These are phyloP conservation scores for Scaptomyza cyrtandrae DNA, from an alignment of 2,888 invertebrate species.

Conservation along the genomic window DNA sequence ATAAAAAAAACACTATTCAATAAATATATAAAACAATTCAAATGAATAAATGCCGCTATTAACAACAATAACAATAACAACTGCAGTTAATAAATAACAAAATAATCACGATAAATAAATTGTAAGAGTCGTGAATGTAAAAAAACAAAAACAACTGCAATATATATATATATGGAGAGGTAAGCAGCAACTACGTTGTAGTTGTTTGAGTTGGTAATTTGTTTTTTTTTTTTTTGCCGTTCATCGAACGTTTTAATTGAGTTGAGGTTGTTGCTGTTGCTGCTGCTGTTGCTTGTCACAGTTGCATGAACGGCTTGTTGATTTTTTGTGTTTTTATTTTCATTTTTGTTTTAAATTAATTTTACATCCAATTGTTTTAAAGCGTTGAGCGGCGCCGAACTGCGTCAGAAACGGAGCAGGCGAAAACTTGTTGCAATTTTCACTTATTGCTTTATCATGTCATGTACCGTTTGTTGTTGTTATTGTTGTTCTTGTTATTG, in stretches of 20 bases:
- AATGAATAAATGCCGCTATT: slow-evolving; percentile 17
- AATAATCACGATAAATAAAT: slow-evolving; percentile 53
- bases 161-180: slow-evolving; percentile 49
- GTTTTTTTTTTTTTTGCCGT: slow-evolving; percentile 44
- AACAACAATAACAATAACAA: slow-evolving; percentile 24
- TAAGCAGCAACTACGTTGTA: slow-evolving; percentile 41
- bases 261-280: slow-evolving; percentile 52
- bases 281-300: slow-evolving; percentile 29
- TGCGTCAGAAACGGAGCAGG: slow-evolving; percentile 13
- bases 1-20: slow-evolving; percentile 8
- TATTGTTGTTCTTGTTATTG: slow-evolving; percentile 18
- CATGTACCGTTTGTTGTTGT: slow-evolving; percentile 20
- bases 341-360: slow-evolving; percentile 62
- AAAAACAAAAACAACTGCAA: slow-evolving; percentile 15
- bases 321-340: slow-evolving; percentile 48
- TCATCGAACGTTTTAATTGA: slow-evolving; percentile 68
- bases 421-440: slow-evolving; percentile 73
- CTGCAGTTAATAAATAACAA: slow-evolving; percentile 48
- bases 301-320: slow-evolving; percentile 36
- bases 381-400: slow-evolving; percentile 32
- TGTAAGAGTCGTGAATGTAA: slow-evolving; percentile 22
- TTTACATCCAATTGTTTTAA: slow-evolving; percentile 68
- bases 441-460: slow-evolving; percentile 74
- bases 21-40: slow-evolving; percentile 17
- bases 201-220: slow-evolving; percentile 24